Evolutionary conservation across 2,888 invertebrate species (phyloP), one percentile per base, ranked within the genome.

Genomic region (Pomacea canaliculata): DNA sequence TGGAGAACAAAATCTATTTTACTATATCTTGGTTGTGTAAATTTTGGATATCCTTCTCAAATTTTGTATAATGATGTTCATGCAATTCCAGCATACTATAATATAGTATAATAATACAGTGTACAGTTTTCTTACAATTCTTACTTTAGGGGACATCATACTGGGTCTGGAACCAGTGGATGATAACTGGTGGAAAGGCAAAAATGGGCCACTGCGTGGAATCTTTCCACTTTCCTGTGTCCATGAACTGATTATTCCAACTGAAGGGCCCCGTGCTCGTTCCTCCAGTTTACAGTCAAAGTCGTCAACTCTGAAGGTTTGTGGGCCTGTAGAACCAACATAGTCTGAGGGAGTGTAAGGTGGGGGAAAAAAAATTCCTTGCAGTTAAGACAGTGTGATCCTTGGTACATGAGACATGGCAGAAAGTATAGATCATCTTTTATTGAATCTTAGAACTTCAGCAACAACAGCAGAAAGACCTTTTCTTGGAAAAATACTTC

Each of bases 211-310:
- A 48, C 82, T 86, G 37, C 85, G 84, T 71, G 93, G 93, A 69
- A 92, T 93, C 60, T 93, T 93, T 85, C 93, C 93, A 27, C 76
- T 91, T 23, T 92, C 92, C 10, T 92, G 92, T 85, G 91, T 92
- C 1, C 92, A 92, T 91, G 88, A 91, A 81, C 82, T 93, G 13
- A 81, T 68, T 19, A 16, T 60, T 12, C 9, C 68, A 49, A 46
- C 51, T 37, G 75, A 73, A 48, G 72, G 75, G 7, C 70, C 60
- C n/a, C 66, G 77, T n/a, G 69, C 71, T 10, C 56, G 76, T 9
- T 76, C 77, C 59, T 70, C 73, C n/a, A 77, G 78, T 70, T 62
- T 78, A 27, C 74, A 65, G 65, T 60, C 67, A 27, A 63, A 77
- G n/a, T 75, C 80, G 49, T 56, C 71, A 48, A 80, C 78, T 56